Percentiles rank a stretch among this genome's conserved stretches.
These are phyloP conservation scores for Gnathonemus echidnorhynchus DNA, from an alignment of 2,113 vertebrate species.

Conservation along the genomic window DNA sequence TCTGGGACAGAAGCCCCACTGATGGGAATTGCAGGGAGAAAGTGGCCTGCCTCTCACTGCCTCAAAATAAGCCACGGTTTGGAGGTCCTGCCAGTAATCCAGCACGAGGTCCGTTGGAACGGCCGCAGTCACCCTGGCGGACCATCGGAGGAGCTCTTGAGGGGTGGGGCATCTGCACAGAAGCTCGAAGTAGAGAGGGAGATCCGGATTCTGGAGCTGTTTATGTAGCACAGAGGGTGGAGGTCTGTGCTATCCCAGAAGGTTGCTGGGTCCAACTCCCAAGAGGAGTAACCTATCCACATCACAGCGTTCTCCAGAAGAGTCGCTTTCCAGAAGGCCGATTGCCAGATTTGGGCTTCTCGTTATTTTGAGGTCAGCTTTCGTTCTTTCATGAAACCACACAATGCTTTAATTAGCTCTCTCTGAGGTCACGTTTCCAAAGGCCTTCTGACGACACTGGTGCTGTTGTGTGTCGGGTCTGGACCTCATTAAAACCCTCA, in stretches of 20 bases:
- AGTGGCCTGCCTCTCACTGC: not conserved
- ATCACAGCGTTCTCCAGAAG: not conserved
- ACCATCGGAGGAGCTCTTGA: not conserved
- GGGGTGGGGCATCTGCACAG: not conserved
- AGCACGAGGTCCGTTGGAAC: not conserved
- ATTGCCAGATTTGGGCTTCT: not conserved
- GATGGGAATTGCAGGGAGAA: not conserved
- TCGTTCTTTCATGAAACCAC: constrained; percentile 1
- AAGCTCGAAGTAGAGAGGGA: not conserved
- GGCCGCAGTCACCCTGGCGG: not conserved
- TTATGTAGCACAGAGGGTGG: not conserved
- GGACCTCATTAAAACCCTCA: constrained; percentile 7
- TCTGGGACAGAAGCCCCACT: not conserved
- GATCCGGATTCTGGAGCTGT: not conserved
- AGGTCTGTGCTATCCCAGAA: not conserved
- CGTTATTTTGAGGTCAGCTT: not conserved
- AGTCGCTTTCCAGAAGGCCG: not conserved
- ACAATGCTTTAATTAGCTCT: constrained; percentile 14
- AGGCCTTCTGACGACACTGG: constrained; percentile 6
- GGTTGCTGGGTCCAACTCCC: not conserved
- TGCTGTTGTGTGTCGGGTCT: not conserved
- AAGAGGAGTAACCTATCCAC: not conserved
- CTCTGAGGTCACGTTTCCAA: constrained; percentile 9
- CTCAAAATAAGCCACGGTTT: not conserved
- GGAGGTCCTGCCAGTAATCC: not conserved